phyloP scores from a whole-genome alignment of 2,797 vertebrate species.

The Cheirogaleus major region DNA sequence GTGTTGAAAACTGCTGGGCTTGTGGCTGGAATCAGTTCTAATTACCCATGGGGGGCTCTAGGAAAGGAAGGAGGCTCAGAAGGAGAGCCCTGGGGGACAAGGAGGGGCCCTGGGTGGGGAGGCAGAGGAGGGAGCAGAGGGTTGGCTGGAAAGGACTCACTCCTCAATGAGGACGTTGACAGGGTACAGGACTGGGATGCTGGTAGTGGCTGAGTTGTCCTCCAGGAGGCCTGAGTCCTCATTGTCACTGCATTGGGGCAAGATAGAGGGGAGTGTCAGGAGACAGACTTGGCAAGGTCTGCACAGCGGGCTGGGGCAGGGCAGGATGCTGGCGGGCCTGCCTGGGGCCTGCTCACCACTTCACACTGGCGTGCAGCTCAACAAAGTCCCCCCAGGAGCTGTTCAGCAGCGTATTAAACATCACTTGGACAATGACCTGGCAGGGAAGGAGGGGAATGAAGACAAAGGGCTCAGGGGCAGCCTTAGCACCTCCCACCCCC shows the following conservation, averaged over 20 bases:
- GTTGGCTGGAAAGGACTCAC: constrained; percentile 29
- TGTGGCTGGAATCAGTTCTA: background rate
- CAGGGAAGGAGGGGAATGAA: background rate
- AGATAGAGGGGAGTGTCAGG: background rate
- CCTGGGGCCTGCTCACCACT: constrained; percentile 65
- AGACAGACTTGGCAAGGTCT: background rate
- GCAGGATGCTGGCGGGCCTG: accelerated
- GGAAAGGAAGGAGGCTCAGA: background rate
- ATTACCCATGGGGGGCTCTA: background rate
- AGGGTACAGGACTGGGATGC: constrained; percentile 71
- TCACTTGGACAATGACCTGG: constrained; percentile 69
- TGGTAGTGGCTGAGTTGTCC: constrained; percentile 53
- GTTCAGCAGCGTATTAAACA: constrained; percentile 63
- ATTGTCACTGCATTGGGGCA: constrained; percentile 66
- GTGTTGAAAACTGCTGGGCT: background rate
- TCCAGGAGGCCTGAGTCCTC: constrained; percentile 44
- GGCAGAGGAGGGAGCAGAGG: accelerated
- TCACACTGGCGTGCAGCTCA: constrained; percentile 9
- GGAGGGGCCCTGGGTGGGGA: background rate
- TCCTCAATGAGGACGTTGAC: constrained; percentile 73
- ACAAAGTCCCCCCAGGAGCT: constrained; percentile 65
- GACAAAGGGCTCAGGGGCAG: background rate
- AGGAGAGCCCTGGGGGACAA: background rate
- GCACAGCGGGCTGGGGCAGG: accelerated
- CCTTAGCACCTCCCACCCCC: background rate